These are phyloP conservation scores for Semaprochilodus insignis DNA, from an alignment of 2,797 vertebrate genomes.

Conservation along the genomic window DNA sequence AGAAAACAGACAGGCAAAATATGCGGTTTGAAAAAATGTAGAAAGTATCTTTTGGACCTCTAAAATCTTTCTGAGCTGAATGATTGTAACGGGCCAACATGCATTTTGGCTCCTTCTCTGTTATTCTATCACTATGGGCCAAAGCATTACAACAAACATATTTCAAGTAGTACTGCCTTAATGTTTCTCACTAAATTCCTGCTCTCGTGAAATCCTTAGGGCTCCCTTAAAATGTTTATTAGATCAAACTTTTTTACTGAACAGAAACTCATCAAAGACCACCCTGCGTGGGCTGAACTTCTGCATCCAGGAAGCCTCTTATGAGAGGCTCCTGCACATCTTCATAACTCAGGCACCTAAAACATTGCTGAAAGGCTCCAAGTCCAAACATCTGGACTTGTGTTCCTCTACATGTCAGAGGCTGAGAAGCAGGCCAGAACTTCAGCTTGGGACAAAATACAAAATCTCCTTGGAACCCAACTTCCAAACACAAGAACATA, in stretches of 20 bases:
- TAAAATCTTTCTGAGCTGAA: background rate
- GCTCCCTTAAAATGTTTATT: background rate
- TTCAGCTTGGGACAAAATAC: background rate
- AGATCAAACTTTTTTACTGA: background rate
- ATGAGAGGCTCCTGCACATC: constrained; percentile 18
- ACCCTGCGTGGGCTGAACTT: constrained; percentile 12
- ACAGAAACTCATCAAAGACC: background rate
- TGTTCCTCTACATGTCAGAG: constrained; percentile 22
- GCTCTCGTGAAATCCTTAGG: background rate
- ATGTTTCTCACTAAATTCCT: background rate
- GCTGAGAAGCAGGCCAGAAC: background rate
- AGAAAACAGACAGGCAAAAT: background rate
- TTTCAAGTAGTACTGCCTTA: background rate
- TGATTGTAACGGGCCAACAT: background rate
- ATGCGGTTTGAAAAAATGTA: background rate
- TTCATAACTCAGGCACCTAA: constrained; percentile 24
- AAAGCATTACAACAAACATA: background rate
- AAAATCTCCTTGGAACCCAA: background rate
- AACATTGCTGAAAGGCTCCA: constrained; percentile 18
- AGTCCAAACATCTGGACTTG: background rate
- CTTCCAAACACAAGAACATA: constrained; percentile 1
- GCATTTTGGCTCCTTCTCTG: background rate
- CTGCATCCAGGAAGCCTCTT: constrained; percentile 6
- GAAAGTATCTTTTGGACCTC: background rate
- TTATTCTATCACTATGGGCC: background rate